Evolutionary conservation across 1,140 invertebrate species (phyloP), one percentile per base, ranked within the genome.

Genomic region (Drosophila albomicans): DNA sequence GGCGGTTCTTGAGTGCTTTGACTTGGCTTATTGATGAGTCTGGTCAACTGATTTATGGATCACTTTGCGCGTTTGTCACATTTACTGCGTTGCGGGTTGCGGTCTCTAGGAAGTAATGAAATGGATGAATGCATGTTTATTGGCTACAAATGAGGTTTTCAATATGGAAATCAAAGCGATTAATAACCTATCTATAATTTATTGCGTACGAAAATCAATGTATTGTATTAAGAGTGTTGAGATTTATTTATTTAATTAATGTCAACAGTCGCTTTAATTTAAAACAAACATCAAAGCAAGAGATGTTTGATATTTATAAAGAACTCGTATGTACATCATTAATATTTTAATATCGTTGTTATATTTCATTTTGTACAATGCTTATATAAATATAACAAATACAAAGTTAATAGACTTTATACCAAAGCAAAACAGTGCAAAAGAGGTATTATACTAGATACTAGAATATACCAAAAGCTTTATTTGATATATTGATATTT

Each of bases 41-140:
- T 54, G 51, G 3, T 13, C 32, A 38, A 43, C 16, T 49, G 56
- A 67, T 73, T 73, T 52, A 73, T 73, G 56, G 4, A 62, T 15
- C 56, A 74, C 71, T 56, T 56, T 59, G 10, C 7, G 30, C 58
- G 20, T 16, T 25, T 51, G 66, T 15, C 56, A 11, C 38, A 45
- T 64, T 30, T 28, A 15, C 5, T 25, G 51, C 15, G 51, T 35
- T 32, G 25, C 25, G 49, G 25, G 25, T 30, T 52, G n/a, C 1
- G 48, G 20, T 51, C 48, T 51, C 25, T 16, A 28, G 41, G 25
- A 61, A 61, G 6, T 16, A 7, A 54, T 15, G 10, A 32, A 8
- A 32, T 32, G 11, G 11, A 41, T 10, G 38, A 11, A 41, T 41
- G 11, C 38, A 41, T 11, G 8, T 7, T 13, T 43, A 6, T 43